Percentiles rank a stretch among this genome's conserved stretches.
phyloP scores from a whole-genome alignment of 2,888 invertebrate species.

The Lasioglossum marginatum region DNA sequence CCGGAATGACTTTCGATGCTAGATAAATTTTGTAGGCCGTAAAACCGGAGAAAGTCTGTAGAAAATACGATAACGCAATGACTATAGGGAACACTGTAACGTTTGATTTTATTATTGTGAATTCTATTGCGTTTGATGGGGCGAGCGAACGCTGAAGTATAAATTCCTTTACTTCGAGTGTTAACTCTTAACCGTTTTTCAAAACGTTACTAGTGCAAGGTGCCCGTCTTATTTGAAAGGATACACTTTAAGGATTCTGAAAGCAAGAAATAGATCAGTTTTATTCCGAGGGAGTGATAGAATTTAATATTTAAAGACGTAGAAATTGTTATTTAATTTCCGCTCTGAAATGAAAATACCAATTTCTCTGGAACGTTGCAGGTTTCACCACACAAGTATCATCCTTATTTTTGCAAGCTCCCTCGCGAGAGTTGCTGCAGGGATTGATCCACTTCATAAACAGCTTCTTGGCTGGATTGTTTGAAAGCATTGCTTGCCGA shows the following conservation, averaged over 20 bases:
- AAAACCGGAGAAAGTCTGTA: slow-evolving; percentile 1
- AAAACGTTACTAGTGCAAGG: too few species aligned
- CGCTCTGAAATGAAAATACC: not conserved
- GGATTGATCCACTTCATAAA: slow-evolving; percentile 13
- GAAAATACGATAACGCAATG: not conserved
- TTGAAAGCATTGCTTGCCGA: slow-evolving; percentile 15
- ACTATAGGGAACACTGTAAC: not conserved
- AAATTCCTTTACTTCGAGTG: not conserved
- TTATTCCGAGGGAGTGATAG: not conserved
- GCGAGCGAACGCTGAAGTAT: not conserved
- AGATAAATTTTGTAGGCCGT: slow-evolving; percentile 24
- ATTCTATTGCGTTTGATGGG: not conserved
- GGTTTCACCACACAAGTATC: not conserved
- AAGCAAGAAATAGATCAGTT: not conserved
- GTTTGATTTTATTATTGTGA: not conserved
- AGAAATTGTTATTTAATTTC: not conserved
- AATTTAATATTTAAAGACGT: not conserved
- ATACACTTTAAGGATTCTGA: not conserved
- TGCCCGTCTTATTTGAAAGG: not conserved
- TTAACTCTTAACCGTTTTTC: not conserved
- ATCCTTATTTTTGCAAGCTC: not conserved
- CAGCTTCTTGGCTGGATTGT: not conserved
- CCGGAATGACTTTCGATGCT: not conserved
- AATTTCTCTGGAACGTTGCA: not conserved
- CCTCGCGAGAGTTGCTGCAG: not conserved